A percentile compares a stretch with the other conserved stretches of the same genome.
phyloP scores from a whole-genome alignment of 2,113 vertebrate species.

The Pluvianellus socialis region DNA sequence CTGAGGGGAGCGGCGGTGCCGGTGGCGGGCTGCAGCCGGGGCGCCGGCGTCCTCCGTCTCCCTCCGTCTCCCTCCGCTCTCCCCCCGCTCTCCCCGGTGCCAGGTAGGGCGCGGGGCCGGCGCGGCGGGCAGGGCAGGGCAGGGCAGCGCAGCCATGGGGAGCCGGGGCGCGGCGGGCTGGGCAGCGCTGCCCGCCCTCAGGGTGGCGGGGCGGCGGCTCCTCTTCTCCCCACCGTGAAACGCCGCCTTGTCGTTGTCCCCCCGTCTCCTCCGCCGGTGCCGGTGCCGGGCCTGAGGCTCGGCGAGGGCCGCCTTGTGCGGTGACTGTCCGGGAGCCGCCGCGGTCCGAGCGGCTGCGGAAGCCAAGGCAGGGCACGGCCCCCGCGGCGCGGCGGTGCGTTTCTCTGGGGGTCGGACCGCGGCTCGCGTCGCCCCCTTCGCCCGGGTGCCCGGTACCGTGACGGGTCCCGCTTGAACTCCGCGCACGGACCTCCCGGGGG shows the following conservation, averaged over 20 bases:
- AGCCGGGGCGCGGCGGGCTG: not conserved
- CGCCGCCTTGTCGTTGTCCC: too few relatives aligned
- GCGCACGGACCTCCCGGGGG: accelerated
- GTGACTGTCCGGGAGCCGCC: not conserved
- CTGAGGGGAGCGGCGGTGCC: not conserved
- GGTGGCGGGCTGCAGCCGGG: not conserved
- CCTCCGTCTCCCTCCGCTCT: not conserved
- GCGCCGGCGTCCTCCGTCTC: not conserved
- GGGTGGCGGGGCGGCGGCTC: not conserved
- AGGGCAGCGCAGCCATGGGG: too few relatives aligned
- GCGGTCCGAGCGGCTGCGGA: not conserved
- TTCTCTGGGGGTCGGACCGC: accelerated
- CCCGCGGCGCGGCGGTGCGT: accelerated
- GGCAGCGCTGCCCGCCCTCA: not conserved
- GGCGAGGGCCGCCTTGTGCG: not conserved
- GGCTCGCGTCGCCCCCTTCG: not conserved
- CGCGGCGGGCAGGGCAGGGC: not conserved
- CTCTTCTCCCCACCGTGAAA: accelerated
- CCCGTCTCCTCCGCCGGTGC: accelerated
- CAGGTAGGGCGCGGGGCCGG: not conserved
- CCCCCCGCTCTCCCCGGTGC: too few relatives aligned
- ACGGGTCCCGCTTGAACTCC: not conserved
- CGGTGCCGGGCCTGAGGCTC: not conserved
- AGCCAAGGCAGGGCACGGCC: not conserved
- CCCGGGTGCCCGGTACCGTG: accelerated